Evolutionary conservation across 2,113 vertebrate genomes (phyloP), one percentile per base, ranked within the genome.

Genomic region (Ictalurus furcatus): DNA sequence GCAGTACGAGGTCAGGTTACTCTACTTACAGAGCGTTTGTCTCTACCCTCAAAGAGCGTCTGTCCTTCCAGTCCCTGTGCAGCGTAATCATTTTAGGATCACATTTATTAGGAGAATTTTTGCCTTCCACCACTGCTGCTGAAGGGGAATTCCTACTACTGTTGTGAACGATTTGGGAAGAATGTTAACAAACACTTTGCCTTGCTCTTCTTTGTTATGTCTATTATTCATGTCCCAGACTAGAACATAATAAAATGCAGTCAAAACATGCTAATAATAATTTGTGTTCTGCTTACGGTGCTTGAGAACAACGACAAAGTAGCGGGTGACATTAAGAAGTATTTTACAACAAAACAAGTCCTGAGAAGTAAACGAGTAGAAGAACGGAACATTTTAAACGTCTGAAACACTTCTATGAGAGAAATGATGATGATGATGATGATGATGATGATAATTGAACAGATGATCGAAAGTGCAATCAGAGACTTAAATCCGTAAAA

Each of bases 1-100:
- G 40, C 71, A 88, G 82, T 78, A 34, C 34, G 23, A 90, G 88
- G 73, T 91, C 85, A 52, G 87, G 79, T 91, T 91, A 88, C 90
- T 82, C 34, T 59, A 54, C 86, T 88, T 48, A 48, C 44, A 48
- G 0, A 48, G 44, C 44, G 6, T 48, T 69, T 85, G 63, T 48
- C 44, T 48, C 44, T 48, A 48, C 44, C 44, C 85, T 88, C 87
- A 84, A 85, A 88, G 88, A 85, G 63, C 76, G 83, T 85, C 82
- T 86, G 67, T 86, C 67, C 84, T 71, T n/a, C 54, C 44, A 56
- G 58, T 25, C 23, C 37, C 37, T 86, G 61, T 23, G 69, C 74
- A 52, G 82, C 52, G 48, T 76, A 90, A 90, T 11, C 63, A 84
- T 65, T 85, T 89, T 83, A 69, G 74, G 9, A 28, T 82, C 58